Evolutionary conservation across 1,140 invertebrate genomes (phyloP), one percentile per base, ranked within the genome.

Genomic region (Lasioglossum albipes): DNA sequence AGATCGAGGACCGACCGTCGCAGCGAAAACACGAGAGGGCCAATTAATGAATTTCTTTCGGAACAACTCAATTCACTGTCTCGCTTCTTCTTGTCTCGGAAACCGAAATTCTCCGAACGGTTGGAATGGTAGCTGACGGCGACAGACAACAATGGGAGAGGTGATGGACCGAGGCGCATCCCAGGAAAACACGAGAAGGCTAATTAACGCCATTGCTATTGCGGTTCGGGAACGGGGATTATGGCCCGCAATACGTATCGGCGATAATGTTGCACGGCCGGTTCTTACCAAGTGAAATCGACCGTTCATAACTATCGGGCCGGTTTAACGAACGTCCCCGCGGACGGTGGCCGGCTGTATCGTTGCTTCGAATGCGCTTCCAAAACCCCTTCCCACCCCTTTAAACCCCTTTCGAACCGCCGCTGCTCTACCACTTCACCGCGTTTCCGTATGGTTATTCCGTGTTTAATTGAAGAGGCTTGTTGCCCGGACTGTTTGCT

Each of bases 161-260:
- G 69, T 49, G 52, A 42, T 4, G 31, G 18, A 65, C 36, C 31
- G 49, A 68, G 69, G 16, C 27, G 57, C 61, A 41, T 10, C 59
- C 71, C 71, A 66, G 77, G 83, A 85, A 85, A 87, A 87, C 83
- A 83, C 62, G 84, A 75, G 49, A 78, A 83, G 76, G 82, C 83
- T 90, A 87, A 90, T 89, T 89, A 87, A 87, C 87, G 83, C 71
- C 75, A 78, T 69, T 72, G 78, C 16, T 86, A 76, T 66, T 79
- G 84, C 74, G 81, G 80, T 83, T 77, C 71, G 81, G 52, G 9
- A 84, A 80, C 72, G 78, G 74, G 74, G 81, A 83, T 86, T 75
- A 82, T 70, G 77, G 22, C 65, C 76, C 36, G 81, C 82, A 70
- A 76, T 86, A 73, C 75, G 72, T 76, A 84, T 81, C 85, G 27